phyloP scores from a whole-genome alignment of 2,888 invertebrate genomes.

The Iselma pallidipennis region DNA sequence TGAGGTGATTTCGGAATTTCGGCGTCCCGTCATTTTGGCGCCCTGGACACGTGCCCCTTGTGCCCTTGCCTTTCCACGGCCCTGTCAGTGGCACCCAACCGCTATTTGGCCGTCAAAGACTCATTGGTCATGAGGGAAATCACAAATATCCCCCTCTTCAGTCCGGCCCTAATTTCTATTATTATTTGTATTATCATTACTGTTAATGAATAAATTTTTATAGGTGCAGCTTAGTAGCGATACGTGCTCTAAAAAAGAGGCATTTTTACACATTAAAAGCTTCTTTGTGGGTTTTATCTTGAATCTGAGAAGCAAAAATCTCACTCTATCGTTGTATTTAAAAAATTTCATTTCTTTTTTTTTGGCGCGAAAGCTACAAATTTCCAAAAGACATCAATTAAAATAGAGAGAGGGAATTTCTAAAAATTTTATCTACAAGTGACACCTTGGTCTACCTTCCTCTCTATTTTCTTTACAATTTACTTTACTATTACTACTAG shows the following conservation, averaged over 20 bases:
- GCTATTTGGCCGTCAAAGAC: too few relatives aligned
- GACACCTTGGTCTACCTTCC: neutral
- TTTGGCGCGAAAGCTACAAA: too few relatives aligned
- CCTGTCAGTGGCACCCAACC: too few relatives aligned
- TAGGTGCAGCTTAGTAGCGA: neutral
- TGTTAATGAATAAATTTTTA: neutral
- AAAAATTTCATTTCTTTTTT: neutral
- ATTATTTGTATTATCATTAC: too few relatives aligned
- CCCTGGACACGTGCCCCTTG: too few relatives aligned
- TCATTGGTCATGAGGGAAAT: too few relatives aligned
- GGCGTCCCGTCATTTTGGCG: too few relatives aligned
- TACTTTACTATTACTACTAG: neutral
- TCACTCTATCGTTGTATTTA: constrained; percentile 15
- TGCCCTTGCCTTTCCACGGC: too few relatives aligned
- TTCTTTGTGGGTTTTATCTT: constrained; percentile 5
- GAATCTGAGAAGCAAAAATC: constrained; percentile 2
- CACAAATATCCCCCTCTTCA: too few relatives aligned
- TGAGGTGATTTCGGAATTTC: too few relatives aligned
- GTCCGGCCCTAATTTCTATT: too few relatives aligned
- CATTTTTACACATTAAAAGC: constrained; percentile 16
- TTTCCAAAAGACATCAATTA: neutral
- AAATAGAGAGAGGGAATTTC: neutral
- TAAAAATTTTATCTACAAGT: neutral
- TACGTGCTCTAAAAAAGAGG: neutral
- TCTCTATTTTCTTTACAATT: too few relatives aligned